A percentile compares a stretch with the other conserved stretches of the same genome.
Evolutionary conservation across 1,140 invertebrate species (phyloP).

Genomic region (Caenorhabditis inopinata): DNA sequence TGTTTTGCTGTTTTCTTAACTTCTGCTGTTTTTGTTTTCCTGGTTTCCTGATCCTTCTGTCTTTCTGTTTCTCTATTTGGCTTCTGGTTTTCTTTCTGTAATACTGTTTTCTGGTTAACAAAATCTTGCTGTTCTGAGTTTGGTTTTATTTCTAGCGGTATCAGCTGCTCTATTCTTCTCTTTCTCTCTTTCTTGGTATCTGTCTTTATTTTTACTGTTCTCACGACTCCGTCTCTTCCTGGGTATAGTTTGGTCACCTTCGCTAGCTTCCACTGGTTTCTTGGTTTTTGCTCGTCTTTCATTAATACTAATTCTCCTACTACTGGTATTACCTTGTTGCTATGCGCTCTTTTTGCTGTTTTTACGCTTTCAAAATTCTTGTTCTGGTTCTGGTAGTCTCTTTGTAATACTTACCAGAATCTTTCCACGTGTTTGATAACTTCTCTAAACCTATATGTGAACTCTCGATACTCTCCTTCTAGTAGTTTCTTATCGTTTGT

Average conservation of each 20-base stretch:
- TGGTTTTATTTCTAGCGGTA: constrained; percentile 35
- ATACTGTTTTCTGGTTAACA: too few relatives aligned
- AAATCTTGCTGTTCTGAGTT: too few relatives aligned
- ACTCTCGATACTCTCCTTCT: not conserved
- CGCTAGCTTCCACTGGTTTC: constrained; percentile 29
- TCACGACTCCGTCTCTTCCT: constrained; percentile 7
- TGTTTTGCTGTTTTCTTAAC: too few relatives aligned
- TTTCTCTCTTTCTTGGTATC: constrained; percentile 5
- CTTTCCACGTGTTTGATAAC: not conserved
- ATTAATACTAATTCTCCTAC: constrained; percentile 25
- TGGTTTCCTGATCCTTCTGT: too few relatives aligned
- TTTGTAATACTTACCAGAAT: constrained; percentile 11
- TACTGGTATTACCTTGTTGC: not conserved
- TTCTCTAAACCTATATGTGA: not conserved
- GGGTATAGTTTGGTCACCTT: not conserved
- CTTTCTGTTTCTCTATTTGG: too few relatives aligned
- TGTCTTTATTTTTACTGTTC: not conserved
- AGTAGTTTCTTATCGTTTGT: not conserved
- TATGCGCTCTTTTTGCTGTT: not conserved
- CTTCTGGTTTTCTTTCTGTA: too few relatives aligned
- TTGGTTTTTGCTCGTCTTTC: not conserved
- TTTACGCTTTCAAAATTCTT: not conserved
- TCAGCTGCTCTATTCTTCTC: not conserved
- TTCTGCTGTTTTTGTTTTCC: too few relatives aligned
- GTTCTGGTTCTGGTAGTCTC: not conserved